Conservation (phyloP, 2,888 invertebrate genomes). For the Heterodera filipjevi region DNA sequence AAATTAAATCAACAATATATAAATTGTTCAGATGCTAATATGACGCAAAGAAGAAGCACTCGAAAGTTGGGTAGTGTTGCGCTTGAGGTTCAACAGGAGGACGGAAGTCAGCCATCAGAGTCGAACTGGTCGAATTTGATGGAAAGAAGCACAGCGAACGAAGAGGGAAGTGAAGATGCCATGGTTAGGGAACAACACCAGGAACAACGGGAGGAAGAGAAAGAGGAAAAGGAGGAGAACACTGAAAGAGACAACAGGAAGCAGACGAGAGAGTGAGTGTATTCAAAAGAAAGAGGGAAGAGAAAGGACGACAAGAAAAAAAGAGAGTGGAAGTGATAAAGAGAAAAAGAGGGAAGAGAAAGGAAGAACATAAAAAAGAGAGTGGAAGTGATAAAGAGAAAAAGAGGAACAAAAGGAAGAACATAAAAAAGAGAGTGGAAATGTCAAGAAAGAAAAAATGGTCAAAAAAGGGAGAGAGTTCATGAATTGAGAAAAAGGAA, state of each 20-base stretch:
- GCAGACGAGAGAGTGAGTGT: neutral
- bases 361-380: too few relatives aligned
- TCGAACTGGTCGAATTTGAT: neutral
- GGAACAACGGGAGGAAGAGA: neutral
- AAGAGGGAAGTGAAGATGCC: neutral
- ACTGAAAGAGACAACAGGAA: neutral
- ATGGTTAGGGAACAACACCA: neutral
- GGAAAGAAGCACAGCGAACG: neutral
- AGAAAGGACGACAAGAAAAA: neutral
- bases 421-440: neutral
- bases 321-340: neutral
- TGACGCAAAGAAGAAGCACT: neutral
- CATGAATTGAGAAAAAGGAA: neutral
- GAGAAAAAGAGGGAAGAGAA: neutral
- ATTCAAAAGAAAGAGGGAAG: too few relatives aligned
- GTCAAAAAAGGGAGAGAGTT: neutral
- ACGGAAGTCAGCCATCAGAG: neutral
- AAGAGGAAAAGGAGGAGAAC: neutral
- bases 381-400: neutral
- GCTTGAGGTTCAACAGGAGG: neutral
- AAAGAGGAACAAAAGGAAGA: neutral
- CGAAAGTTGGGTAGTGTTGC: conserved; percentile 13
- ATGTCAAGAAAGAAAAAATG: too few relatives aligned
- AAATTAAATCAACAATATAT: neutral
- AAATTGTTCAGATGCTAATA: neutral